These are phyloP conservation scores for Caenorhabditis becei DNA, from an alignment of 2,888 invertebrate species.

Conservation along the genomic window DNA sequence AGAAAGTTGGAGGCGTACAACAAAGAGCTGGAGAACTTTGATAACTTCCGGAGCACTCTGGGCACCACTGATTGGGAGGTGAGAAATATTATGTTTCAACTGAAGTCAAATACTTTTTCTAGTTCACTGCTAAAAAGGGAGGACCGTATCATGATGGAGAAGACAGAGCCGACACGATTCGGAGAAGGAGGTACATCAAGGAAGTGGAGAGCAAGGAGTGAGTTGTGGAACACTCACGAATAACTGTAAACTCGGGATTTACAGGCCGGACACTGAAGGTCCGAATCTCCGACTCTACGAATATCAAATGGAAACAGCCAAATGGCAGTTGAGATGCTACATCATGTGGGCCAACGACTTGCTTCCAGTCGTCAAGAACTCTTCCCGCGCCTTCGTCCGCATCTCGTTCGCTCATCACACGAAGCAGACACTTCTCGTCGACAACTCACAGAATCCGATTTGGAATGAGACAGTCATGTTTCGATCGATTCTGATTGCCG, in stretches of 20 bases:
- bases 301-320: constrained; percentile 66
- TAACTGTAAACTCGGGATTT: constrained; percentile 11
- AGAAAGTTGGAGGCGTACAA: constrained; percentile 30
- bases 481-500: constrained; percentile 51
- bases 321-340: constrained; percentile 71
- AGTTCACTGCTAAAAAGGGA: constrained; percentile 68
- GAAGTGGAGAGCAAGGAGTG: constrained; percentile 62
- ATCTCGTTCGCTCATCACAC: constrained; percentile 73
- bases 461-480: constrained; percentile 80
- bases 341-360: constrained; percentile 74
- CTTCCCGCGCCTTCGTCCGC: constrained; percentile 73
- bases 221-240: too few relatives aligned
- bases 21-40: constrained; percentile 49
- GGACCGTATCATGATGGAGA: constrained; percentile 67
- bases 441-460: constrained; percentile 77
- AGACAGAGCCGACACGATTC: constrained; percentile 54
- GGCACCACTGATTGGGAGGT: constrained; percentile 63
- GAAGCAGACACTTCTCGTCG: constrained; percentile 72
- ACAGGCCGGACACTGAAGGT: neutral
- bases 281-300: constrained; percentile 71
- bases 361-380: constrained; percentile 69
- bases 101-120: constrained; percentile 17
- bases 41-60: constrained; percentile 29
- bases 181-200: constrained; percentile 70
- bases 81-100: neutral